A percentile compares a stretch with the other conserved stretches of the same genome.
Conservation (phyloP, 2,113 vertebrate species). For the Pagrus major region DNA sequence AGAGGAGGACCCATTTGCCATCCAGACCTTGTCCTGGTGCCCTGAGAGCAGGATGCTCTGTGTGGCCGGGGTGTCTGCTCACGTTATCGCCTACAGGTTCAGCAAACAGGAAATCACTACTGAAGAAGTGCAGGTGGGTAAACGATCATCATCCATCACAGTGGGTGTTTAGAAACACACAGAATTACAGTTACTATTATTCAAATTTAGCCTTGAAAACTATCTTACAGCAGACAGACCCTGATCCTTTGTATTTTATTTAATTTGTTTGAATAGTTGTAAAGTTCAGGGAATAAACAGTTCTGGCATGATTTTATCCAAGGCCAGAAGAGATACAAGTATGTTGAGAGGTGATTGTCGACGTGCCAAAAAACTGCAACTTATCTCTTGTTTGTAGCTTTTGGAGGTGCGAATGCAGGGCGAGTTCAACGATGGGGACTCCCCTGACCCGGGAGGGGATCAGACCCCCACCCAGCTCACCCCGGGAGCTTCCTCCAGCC, state of each 20-base stretch:
- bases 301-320: background rate
- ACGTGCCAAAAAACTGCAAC: background rate
- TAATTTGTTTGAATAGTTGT: background rate
- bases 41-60: slow-evolving; percentile 96
- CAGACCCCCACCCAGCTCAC: slow-evolving; percentile 88
- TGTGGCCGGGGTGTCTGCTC: slow-evolving; percentile 95
- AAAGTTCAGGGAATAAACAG: background rate
- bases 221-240: background rate
- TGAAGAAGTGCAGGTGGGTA: slow-evolving; percentile 90
- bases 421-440: slow-evolving; percentile 91
- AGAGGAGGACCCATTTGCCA: slow-evolving; percentile 97
- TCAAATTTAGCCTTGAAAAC: too few relatives aligned
- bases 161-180: background rate
- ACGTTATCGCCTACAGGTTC: slow-evolving; percentile 96
- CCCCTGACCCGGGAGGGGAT: slow-evolving; percentile 89
- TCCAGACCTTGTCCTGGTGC: slow-evolving; percentile 97
- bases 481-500: slow-evolving; percentile 87
- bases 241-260: background rate
- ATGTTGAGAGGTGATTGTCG: background rate
- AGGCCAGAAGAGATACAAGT: background rate
- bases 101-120: slow-evolving; percentile 95
- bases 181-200: background rate
- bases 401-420: slow-evolving; percentile 93
- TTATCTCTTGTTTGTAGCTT: slow-evolving; percentile 82
- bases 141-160: background rate